A percentile compares a stretch with the other conserved stretches of the same genome.
These are phyloP conservation scores for Theretra japonica DNA, from an alignment of 2,888 invertebrate species.

Conservation along the genomic window DNA sequence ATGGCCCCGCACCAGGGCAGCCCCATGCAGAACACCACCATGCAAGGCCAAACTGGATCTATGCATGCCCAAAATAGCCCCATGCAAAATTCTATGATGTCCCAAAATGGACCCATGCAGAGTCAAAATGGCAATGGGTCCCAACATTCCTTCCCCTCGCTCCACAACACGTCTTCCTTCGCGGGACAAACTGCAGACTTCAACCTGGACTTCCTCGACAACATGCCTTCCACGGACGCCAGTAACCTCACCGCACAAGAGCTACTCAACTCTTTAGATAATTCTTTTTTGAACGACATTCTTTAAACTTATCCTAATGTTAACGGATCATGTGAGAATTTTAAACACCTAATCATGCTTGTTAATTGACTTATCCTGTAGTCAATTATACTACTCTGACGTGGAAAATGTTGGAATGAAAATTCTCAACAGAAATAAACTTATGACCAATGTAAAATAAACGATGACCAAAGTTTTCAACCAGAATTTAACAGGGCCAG, in stretches of 20 bases:
- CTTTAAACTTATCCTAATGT: slow-evolving; percentile 63
- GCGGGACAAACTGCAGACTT: slow-evolving; percentile 87
- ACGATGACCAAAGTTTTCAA: slow-evolving; percentile 77
- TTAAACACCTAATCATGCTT: slow-evolving; percentile 35
- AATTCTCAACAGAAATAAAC: slow-evolving; percentile 41
- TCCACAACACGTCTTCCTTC: slow-evolving; percentile 75
- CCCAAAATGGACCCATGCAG: slow-evolving; percentile 54
- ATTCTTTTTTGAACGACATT: slow-evolving; percentile 88
- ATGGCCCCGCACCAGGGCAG: slow-evolving; percentile 55
- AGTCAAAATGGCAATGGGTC: slow-evolving; percentile 43
- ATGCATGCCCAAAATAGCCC: slow-evolving; percentile 53
- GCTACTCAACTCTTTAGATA: slow-evolving; percentile 92
- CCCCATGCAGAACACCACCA: slow-evolving; percentile 57
- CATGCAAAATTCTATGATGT: slow-evolving; percentile 62
- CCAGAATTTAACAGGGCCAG: slow-evolving; percentile 67
- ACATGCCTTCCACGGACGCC: slow-evolving; percentile 90
- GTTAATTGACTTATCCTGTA: slow-evolving; percentile 50
- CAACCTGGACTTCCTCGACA: slow-evolving; percentile 93
- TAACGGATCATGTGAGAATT: slow-evolving; percentile 30
- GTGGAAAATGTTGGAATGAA: slow-evolving; percentile 41
- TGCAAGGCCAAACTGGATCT: slow-evolving; percentile 54
- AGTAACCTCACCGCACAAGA: slow-evolving; percentile 92
- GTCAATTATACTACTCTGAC: slow-evolving; percentile 54
- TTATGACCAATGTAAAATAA: slow-evolving; percentile 69
- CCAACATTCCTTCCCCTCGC: slow-evolving; percentile 63